These are phyloP conservation scores for Norana najaformis DNA, from an alignment of 2,888 invertebrate genomes.

Conservation along the genomic window DNA sequence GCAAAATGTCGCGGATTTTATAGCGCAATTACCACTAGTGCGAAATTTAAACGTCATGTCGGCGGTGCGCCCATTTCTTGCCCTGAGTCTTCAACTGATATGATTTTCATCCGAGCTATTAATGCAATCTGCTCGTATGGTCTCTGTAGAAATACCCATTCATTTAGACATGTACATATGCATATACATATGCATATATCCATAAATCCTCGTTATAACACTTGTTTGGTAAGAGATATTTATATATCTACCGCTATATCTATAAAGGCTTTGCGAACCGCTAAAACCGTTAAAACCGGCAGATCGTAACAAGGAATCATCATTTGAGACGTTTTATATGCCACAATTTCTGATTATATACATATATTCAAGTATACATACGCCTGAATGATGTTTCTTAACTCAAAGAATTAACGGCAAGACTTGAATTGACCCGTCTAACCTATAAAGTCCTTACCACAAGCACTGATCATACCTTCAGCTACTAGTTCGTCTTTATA, in stretches of 20 bases:
- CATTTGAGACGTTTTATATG: background rate
- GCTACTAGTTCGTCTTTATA: too few relatives aligned
- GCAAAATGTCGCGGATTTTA: background rate
- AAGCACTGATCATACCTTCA: too few relatives aligned
- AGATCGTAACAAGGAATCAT: background rate
- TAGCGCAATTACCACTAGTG: background rate
- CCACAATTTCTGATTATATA: background rate
- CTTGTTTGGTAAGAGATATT: background rate
- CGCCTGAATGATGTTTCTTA: background rate
- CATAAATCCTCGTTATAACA: background rate
- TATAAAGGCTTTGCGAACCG: too few relatives aligned
- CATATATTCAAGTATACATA: too few relatives aligned
- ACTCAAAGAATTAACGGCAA: background rate
- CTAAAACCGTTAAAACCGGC: background rate
- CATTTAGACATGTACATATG: too few relatives aligned
- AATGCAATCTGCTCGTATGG: background rate
- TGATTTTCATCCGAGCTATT: background rate
- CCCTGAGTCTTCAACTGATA: background rate
- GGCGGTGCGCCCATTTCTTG: background rate
- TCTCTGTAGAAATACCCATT: too few relatives aligned
- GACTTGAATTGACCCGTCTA: too few relatives aligned
- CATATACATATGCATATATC: background rate
- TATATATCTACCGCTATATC: background rate
- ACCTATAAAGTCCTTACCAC: too few relatives aligned
- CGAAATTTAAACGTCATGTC: slow-evolving; percentile 13